Evolutionary conservation across 92 coral and sea anemone species (phyloP), one percentile per base, ranked within the genome.

Genomic region (Phenganax marumi): DNA sequence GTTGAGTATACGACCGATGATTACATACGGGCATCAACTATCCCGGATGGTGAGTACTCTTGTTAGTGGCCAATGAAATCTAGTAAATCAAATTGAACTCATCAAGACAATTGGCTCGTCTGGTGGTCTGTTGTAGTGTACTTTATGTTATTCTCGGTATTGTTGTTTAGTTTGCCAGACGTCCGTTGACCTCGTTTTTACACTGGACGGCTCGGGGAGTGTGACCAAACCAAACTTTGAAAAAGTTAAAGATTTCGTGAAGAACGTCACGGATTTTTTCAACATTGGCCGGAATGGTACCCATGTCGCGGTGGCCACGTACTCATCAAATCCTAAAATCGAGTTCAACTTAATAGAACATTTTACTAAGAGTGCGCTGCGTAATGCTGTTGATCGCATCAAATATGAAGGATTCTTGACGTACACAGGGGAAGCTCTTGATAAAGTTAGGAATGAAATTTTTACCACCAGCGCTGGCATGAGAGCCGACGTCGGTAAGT

Each of bases 171-270:
- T 95, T 74, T 95, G 98, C 70, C 98, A 95, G 77, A 91, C 98
- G 0, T 89, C 98, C 11, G 93, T 95, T n/a, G 98, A 95, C 68
- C 81, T 95, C 12, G 96, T 91, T 0, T 95, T 95, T 75, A 85
- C 92, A 13, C 93, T 95, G 62, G 98, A 95, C 81, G 70, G 84
- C 12, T 95, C 98, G 3, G 97, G 98, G 12, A 95, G 97, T 68
- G 97, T 95, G 0, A 93, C 92, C 43, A 62, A 76, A 33, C 26
- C 50, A 43, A 89, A 95, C 54, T 95, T 95, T 57, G 62, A 56
- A 0, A 84, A 87, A 82, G 87, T 92, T 46, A 95, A 95, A 77
- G 82, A 73, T 12, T 94, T 94, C 53, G 97, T 94, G 54, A 87
- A 89, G 49, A 84, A 94, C 50, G 90, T 94, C 9, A 87, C 92